Evolutionary conservation across 2,888 invertebrate species (phyloP), one percentile per base, ranked within the genome.

Genomic region (Parascotia fuliginaria): DNA sequence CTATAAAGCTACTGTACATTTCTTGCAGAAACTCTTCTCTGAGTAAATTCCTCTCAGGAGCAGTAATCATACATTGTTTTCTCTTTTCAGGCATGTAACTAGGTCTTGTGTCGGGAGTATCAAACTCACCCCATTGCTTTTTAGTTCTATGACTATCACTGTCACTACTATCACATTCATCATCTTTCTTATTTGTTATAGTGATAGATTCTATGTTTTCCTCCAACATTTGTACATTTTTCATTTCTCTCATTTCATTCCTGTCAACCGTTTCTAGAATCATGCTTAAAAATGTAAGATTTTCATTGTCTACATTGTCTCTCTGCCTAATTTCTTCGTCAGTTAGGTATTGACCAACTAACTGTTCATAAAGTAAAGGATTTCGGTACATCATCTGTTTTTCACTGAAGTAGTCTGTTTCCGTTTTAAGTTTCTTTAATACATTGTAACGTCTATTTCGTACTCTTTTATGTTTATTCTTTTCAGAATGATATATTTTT

Each of bases 331-430:
- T 94, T 79, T 98, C 97, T 22, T 95, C 94, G 48, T 95, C 95
- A 1, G 96, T 95, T 60, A 98, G 83, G 82, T 96, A 98, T 73
- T 96, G 96, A 0, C 98, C 98, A 33, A 99, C 93, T 63, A 99
- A 89, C 73, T 98, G 96, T 60, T 98, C 97, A 86, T 97, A 99
- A 0, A 98, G 85, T 42, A 97, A 91, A 0, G 98, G 99, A 82
- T 98, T 97, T 52, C 99, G 90, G 64, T 95, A 95, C 94, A 97
- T 97, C 98, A 99, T 99, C 92, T 97, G 96, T 53, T 94, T 95
- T 81, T 98, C 98, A 78, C 96, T 96, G 75, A 99, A 99, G 84
- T 98, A 98, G 64, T 94, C 93, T 9, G 94, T 93, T 58, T 95
- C 94, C 41, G 93, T 87, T 29, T 96, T 90, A 60, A 98, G 83